A percentile compares a stretch with the other conserved stretches of the same genome.
Conservation (phyloP, 2,888 invertebrate genomes). For the Bedellia somnulentella region DNA sequence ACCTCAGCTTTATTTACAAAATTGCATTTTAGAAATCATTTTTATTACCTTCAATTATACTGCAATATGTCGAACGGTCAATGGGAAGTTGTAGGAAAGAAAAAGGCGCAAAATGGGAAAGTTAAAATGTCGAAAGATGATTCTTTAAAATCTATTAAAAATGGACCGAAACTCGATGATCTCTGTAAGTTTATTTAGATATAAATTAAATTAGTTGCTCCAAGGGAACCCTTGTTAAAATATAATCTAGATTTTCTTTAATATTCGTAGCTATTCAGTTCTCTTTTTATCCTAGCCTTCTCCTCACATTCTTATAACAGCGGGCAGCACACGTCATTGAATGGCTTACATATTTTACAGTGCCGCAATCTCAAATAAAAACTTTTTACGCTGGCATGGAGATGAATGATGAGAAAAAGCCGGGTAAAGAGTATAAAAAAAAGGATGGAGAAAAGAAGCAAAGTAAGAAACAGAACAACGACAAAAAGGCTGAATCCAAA, state of each 20-base stretch:
- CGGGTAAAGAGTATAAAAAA: conserved; percentile 48
- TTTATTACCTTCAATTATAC: no score
- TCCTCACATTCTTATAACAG: no score
- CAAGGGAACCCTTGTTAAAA: no score
- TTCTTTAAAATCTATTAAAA: conserved; percentile 63
- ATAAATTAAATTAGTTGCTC: no score
- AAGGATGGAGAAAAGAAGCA: conserved; percentile 42
- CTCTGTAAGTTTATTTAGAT: conserved; percentile 67
- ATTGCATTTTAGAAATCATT: no score
- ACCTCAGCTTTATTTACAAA: conserved; percentile 44
- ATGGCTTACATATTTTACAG: no score
- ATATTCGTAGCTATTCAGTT: no score
- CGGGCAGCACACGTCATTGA: no score
- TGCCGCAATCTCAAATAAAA: conserved; percentile 69
- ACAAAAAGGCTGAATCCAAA: conserved; percentile 58
- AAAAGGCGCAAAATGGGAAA: conserved; percentile 58
- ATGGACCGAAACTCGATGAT: conserved; percentile 73
- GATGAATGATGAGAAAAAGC: conserved; percentile 63
- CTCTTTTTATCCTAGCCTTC: no score
- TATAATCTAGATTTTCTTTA: no score
- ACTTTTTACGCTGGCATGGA: conserved; percentile 66
- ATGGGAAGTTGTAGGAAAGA: conserved; percentile 75
- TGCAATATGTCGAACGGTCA: conserved; percentile 59
- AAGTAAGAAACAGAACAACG: conserved; percentile 34
- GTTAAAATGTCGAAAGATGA: conserved; percentile 56